Conservation (phyloP, 1,140 invertebrate genomes). For the Drosophila oshimai region DNA sequence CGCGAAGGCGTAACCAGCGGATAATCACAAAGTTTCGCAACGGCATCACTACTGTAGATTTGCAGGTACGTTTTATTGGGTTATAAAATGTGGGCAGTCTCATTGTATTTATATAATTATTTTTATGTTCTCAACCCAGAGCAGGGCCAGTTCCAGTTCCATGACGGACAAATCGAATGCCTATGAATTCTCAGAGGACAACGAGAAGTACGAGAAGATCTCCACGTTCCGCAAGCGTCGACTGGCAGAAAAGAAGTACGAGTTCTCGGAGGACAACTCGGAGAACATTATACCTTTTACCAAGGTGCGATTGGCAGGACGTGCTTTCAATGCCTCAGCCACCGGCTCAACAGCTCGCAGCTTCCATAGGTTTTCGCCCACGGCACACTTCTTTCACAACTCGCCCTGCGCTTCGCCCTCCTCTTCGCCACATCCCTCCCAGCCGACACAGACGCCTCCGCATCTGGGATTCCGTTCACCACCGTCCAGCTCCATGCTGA, state of each 20-base stretch:
- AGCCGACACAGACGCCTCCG: conserved; percentile 56
- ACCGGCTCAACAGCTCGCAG: conserved; percentile 49
- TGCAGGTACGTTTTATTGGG: conserved; percentile 31
- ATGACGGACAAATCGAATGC: conserved; percentile 85
- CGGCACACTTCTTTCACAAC: conserved; percentile 71
- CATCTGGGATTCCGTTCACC: conserved; percentile 82
- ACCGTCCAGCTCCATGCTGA: conserved; percentile 74
- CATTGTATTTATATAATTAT: too few relatives aligned
- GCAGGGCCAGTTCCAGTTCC: conserved; percentile 44
- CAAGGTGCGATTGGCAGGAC: conserved; percentile 68
- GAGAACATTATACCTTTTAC: conserved; percentile 92
- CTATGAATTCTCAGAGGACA: conserved; percentile 93
- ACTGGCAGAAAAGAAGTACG: conserved; percentile 95
- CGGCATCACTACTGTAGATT: conserved; percentile 73
- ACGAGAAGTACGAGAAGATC: conserved; percentile 91
- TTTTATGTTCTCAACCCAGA: conserved; percentile 15
- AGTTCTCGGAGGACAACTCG: conserved; percentile 93
- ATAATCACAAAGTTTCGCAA: conserved; percentile 81
- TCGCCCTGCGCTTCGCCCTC: conserved; percentile 79
- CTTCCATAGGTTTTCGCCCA: conserved; percentile 57
- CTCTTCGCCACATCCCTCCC: conserved; percentile 70
- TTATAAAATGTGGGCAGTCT: too few relatives aligned
- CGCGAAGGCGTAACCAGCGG: conserved; percentile 64
- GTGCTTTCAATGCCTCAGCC: conserved; percentile 49
- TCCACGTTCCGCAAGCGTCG: conserved; percentile 91